Evolutionary conservation across 1,140 invertebrate species (phyloP).

Genomic region (Schlechtendalia chinensis): DNA sequence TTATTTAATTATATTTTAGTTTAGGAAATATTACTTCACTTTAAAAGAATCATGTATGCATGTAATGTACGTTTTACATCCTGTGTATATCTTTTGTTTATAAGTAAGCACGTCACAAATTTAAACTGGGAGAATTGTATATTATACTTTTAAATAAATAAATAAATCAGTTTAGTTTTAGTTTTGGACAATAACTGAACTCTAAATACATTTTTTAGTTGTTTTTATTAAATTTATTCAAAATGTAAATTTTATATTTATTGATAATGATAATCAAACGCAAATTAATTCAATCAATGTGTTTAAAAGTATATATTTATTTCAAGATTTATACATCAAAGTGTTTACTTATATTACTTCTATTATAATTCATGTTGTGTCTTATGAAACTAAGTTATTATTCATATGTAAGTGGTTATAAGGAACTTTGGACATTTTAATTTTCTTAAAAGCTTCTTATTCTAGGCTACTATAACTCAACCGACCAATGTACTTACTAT

Average conservation of each 20-base stretch:
- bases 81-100: neutral
- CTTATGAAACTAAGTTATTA: neutral
- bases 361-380: neutral
- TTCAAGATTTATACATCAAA: neutral
- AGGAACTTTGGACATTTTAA: neutral
- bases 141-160: too few relatives aligned
- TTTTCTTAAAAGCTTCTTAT: slow-evolving; percentile 10
- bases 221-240: neutral
- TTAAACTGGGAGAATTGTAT: too few relatives aligned
- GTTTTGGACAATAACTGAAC: neutral
- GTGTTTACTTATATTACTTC: neutral
- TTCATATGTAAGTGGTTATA: neutral
- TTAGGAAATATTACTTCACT: neutral
- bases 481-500: neutral
- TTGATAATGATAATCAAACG: neutral
- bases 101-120: neutral
- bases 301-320: neutral
- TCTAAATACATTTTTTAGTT: neutral
- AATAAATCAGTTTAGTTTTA: slow-evolving; percentile 6
- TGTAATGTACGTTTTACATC: neutral
- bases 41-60: neutral
- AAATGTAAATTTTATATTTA: neutral
- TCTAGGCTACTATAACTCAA: neutral
- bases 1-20: neutral
- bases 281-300: neutral